Conservation (phyloP, 2,113 vertebrate species). For the Otocyon megalotis region DNA sequence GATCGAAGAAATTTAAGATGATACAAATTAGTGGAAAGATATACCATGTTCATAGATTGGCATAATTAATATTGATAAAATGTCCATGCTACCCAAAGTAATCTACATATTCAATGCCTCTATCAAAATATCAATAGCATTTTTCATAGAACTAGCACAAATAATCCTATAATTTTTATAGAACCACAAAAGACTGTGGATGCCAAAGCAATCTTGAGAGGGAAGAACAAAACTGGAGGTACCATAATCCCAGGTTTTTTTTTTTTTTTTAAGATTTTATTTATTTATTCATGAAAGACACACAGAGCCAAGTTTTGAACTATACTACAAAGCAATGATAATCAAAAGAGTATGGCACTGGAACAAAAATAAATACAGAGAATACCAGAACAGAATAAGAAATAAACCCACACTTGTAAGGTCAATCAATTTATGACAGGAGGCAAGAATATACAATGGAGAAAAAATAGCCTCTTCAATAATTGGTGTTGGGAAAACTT, state of each 20-base stretch:
- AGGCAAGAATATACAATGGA: not conserved
- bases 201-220: not conserved
- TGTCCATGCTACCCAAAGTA: not conserved
- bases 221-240: not conserved
- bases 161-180: not conserved
- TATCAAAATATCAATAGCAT: not conserved
- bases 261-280: too few species aligned
- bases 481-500: not conserved
- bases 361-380: not conserved
- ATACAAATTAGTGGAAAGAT: not conserved
- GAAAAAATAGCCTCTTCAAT: not conserved
- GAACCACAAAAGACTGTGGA: not conserved
- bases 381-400: not conserved
- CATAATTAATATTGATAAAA: not conserved
- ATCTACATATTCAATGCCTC: not conserved
- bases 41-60: not conserved
- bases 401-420: not conserved
- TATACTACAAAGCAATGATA: not conserved
- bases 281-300: too few species aligned
- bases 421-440: not conserved
- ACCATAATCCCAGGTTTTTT: not conserved
- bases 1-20: not conserved
- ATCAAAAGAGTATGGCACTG: not conserved
- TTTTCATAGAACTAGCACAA: not conserved
- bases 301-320: not conserved